Evolutionary conservation across 2,113 vertebrate genomes (phyloP), one percentile per base, ranked within the genome.

Genomic region (Anarhynchus alexandrinus): DNA sequence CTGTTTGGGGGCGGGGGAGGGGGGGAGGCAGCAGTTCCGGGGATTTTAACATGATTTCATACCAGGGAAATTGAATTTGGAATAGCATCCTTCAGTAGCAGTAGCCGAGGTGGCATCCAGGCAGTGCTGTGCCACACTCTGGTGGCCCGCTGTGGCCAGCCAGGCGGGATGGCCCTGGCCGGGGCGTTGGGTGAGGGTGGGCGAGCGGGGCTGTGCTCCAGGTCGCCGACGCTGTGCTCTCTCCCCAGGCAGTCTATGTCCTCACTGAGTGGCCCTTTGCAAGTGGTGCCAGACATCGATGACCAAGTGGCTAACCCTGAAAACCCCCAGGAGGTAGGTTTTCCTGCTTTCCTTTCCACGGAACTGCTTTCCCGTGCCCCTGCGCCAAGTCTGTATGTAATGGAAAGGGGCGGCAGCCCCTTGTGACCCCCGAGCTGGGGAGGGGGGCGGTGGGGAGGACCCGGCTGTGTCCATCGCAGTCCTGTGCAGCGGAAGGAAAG

Each of bases 271-370:
- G 99, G 99, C n/a, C 99, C 99, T 77, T 97, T 99, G 93, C 99
- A 99, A 95, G 99, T 99, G 92, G 99, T 99, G 84, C 99, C 99
- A 0, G 99, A 99, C 96, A 99, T 99, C 11, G 99, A 99, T 2
- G 99, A 99, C 98, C 99, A 99, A 94, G 98, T 99, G 97, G 99
- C 98, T 95, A 98, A 97, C 55, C 98, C 98, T 2, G 99, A 99
- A 90, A 99, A 98, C 96, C 97, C 98, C 36, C 99, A 99, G 71
- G 99, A 99, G 99, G 99, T 99, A 95, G 96, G 98, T n/a, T 51
- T 58, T 32, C n/a, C 69, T 74, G 5, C 40, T 92, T 32, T 22
- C 21, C 38, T 73, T 47, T 54, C 42, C 20, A 2, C 3, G 3
- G 65, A 49, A 2, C 65, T 71, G 64, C 69, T 89, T 58, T 54